These are phyloP conservation scores for Takifugu ocellatus DNA, from an alignment of 2,797 vertebrate species.

Conservation along the genomic window DNA sequence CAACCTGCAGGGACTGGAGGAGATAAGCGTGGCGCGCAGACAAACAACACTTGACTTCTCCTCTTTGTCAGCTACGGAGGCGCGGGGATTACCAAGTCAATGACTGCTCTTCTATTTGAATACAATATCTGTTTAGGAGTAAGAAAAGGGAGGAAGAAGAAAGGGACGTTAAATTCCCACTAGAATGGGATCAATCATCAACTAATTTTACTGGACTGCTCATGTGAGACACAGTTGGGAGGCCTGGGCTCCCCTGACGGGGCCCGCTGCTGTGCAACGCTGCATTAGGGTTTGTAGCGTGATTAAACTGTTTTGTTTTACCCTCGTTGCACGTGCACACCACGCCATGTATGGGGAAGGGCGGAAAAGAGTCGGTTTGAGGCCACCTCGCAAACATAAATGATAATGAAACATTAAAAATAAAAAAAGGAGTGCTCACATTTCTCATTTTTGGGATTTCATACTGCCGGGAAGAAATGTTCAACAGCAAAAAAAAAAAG, in stretches of 20 bases:
- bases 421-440: not conserved
- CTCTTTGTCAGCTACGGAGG: constrained; percentile 74
- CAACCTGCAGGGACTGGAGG: constrained; percentile 78
- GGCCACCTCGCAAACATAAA: constrained; percentile 22
- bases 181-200: constrained; percentile 77
- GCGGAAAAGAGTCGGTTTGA: constrained; percentile 1
- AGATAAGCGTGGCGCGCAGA: constrained; percentile 78
- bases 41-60: constrained; percentile 85
- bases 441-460: constrained; percentile 18
- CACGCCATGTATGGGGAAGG: constrained; percentile 7
- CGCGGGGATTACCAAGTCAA: constrained; percentile 83
- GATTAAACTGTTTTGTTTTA: constrained; percentile 70
- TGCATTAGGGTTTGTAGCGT: constrained; percentile 64
- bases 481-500: constrained; percentile 7
- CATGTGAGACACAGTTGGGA: constrained; percentile 74
- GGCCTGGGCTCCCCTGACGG: constrained; percentile 62
- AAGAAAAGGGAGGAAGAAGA: constrained; percentile 15
- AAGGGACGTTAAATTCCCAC: constrained; percentile 61
- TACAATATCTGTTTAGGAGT: constrained; percentile 78
- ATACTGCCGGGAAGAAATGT: constrained; percentile 5
- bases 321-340: constrained; percentile 7
- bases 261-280: constrained; percentile 56
- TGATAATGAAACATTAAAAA: constrained; percentile 27
- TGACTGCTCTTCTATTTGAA: constrained; percentile 82
- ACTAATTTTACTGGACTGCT: constrained; percentile 79